Evolutionary conservation across 2,888 invertebrate genomes (phyloP).

Genomic region (Drosophila fulvimacula): DNA sequence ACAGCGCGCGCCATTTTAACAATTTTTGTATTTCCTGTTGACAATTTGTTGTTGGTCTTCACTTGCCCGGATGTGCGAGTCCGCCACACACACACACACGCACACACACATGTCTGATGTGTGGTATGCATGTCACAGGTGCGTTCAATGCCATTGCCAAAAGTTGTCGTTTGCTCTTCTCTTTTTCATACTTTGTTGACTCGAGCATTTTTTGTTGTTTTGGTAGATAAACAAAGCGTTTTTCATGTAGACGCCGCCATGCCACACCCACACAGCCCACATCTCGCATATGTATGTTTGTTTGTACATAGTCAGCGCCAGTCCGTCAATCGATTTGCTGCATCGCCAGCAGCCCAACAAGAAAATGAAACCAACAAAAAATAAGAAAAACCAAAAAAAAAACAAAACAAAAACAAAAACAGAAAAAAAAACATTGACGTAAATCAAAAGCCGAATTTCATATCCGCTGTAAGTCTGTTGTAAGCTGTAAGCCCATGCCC

Average conservation of each 20-base stretch:
- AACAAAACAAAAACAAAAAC: slow-evolving; percentile 28
- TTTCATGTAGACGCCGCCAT: slow-evolving; percentile 53
- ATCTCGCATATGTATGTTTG: slow-evolving; percentile 2
- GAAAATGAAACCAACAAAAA: slow-evolving; percentile 42
- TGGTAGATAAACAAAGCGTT: slow-evolving; percentile 78
- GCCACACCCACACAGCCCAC: slow-evolving; percentile 45
- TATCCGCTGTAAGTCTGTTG: slow-evolving; percentile 81
- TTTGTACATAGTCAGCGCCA: slow-evolving; percentile 27
- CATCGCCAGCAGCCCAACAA: slow-evolving; percentile 44
- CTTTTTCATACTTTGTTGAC: slow-evolving; percentile 59
- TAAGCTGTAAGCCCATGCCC: slow-evolving; percentile 69
- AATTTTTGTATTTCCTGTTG: slow-evolving; percentile 72
- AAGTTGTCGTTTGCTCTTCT: slow-evolving; percentile 29
- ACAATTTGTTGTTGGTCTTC: slow-evolving; percentile 64
- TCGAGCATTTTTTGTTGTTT: slow-evolving; percentile 57
- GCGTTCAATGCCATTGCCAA: slow-evolving; percentile 65
- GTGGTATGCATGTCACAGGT: slow-evolving; percentile 69
- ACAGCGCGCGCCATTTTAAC: slow-evolving; percentile 47
- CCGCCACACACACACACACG: slow-evolving; percentile 32
- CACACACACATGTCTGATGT: slow-evolving; percentile 31
- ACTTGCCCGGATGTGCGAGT: slow-evolving; percentile 72
- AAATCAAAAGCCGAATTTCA: slow-evolving; percentile 79
- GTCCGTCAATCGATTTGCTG: slow-evolving; percentile 77
- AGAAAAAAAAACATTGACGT: slow-evolving; percentile 61
- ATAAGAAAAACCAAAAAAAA: slow-evolving; percentile 33